Conservation (phyloP, 2,113 vertebrate genomes). For the cat (Felis catus) region F.catus_Fca126_mat1.0 CM031424.1:69174001-69174500, state of each 20-base stretch:
- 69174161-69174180: not conserved
- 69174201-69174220: not conserved
- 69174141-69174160: not conserved
- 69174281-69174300: no score
- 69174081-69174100: not conserved
- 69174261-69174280: no score
- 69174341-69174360: no score
- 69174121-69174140: not conserved
- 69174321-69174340: no score
- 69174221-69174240: not conserved
- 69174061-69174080: not conserved
- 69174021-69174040: not conserved
- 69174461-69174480: not conserved
- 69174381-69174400: no score
- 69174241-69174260: no score
- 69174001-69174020: not conserved
- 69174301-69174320: no score
- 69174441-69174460: no score
- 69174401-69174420: no score
- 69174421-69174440: no score
- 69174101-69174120: not conserved
- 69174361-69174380: no score
- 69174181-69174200: not conserved
- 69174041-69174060: not conserved
- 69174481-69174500: not conserved